Conservation (phyloP, 2,888 invertebrate species). For the Drosophila barbarae region DNA sequence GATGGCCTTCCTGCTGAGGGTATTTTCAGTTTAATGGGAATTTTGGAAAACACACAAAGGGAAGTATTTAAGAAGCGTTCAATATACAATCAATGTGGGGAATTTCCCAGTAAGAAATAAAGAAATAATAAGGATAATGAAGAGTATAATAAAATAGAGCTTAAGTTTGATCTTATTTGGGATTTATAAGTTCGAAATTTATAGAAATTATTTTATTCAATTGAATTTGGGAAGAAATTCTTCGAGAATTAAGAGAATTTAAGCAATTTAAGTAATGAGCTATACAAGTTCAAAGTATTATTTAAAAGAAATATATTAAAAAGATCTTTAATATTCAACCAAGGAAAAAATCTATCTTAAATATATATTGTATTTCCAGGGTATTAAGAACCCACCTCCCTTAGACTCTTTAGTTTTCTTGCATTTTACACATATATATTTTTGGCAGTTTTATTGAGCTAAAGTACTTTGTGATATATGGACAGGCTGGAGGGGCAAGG, state of each 20-base stretch:
- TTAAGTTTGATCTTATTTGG: neutral
- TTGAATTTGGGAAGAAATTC: neutral
- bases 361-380: neutral
- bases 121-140: neutral
- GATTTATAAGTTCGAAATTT: no score
- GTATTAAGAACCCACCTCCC: neutral
- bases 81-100: neutral
- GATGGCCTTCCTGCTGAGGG: constrained; percentile 19
- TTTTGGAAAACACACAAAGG: constrained; percentile 1
- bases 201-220: no score
- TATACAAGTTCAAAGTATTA: no score
- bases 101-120: neutral
- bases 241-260: neutral
- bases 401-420: neutral
- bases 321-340: neutral
- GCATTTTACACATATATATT: constrained; percentile 33
- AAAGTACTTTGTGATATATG: constrained; percentile 59
- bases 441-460: constrained; percentile 70
- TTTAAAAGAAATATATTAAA: no score
- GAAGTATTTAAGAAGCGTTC: constrained; percentile 3
- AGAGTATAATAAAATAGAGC: neutral
- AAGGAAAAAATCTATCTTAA: neutral
- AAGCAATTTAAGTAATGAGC: neutral
- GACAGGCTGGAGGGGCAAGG: constrained; percentile 8
- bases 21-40: neutral